Percentiles rank a stretch among this genome's conserved stretches.
phyloP scores from a whole-genome alignment of 2,797 vertebrate species.

The Acanthurus lineatus region DNA sequence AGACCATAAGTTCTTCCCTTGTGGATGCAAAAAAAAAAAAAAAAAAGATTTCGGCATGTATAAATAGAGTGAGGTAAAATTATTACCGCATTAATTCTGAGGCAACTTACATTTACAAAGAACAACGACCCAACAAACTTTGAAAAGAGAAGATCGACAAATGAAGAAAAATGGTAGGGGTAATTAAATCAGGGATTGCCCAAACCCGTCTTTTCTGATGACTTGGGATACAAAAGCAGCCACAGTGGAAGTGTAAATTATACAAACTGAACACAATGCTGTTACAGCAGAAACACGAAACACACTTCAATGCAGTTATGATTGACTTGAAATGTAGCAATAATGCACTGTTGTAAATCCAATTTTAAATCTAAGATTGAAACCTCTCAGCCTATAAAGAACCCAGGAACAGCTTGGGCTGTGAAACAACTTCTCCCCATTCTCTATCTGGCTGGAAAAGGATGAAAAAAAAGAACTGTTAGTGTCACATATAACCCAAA shows the following conservation, averaged over 20 bases:
- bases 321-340: neutral
- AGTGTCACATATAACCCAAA: neutral
- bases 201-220: too few species aligned
- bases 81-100: too few species aligned
- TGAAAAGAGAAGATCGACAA: too few species aligned
- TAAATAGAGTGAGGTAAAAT: too few species aligned
- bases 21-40: too few species aligned
- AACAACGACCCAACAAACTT: too few species aligned
- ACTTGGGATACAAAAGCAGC: too few species aligned
- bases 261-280: neutral
- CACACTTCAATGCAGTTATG: neutral
- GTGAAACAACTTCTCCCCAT: neutral
- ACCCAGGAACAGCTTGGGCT: neutral
- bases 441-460: neutral
- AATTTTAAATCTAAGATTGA: neutral
- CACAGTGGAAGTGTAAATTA: neutral
- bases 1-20: too few species aligned
- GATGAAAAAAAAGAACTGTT: neutral
- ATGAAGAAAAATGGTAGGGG: too few species aligned
- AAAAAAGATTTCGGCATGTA: too few species aligned
- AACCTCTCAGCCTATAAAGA: neutral
- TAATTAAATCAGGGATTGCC: too few species aligned
- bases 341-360: neutral
- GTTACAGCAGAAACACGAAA: neutral
- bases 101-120: too few species aligned